Evolutionary conservation across 2,113 vertebrate genomes (phyloP).

Genomic region (Melospiza melodia): DNA sequence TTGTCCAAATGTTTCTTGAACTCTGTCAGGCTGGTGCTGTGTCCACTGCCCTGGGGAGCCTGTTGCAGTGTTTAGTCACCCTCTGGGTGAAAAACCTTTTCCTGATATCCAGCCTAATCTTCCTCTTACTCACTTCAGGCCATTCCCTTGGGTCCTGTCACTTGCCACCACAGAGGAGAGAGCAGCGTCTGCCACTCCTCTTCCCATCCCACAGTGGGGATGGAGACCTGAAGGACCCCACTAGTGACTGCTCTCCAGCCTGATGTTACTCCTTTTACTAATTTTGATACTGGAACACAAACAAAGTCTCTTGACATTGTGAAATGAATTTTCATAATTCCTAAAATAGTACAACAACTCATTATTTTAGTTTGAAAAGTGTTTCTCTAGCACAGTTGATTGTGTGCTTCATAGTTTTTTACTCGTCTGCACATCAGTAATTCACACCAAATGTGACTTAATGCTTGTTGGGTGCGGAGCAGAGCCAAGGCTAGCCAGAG

Average conservation of each 20-base stretch:
- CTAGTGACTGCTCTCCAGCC: background rate
- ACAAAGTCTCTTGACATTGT: background rate
- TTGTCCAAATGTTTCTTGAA: background rate
- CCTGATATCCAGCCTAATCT: background rate
- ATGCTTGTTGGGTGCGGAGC: background rate
- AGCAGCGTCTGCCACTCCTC: too few species aligned
- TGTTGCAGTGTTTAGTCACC: background rate
- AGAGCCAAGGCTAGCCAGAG: background rate
- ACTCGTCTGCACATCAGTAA: background rate
- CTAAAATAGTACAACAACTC: background rate
- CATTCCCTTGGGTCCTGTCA: background rate
- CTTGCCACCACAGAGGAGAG: background rate
- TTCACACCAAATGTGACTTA: background rate
- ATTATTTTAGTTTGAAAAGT: background rate
- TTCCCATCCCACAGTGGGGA: fast-evolving
- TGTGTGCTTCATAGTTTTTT: background rate
- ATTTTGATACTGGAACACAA: background rate
- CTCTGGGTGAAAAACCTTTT: background rate
- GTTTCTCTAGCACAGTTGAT: background rate
- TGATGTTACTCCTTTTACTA: background rate
- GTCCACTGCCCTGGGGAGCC: background rate
- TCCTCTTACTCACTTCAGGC: background rate
- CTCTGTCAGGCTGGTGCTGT: background rate
- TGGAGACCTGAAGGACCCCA: background rate
- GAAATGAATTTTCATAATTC: background rate